Conservation (phyloP, 2,888 invertebrate species). For the Drosophila pegasa region DNA sequence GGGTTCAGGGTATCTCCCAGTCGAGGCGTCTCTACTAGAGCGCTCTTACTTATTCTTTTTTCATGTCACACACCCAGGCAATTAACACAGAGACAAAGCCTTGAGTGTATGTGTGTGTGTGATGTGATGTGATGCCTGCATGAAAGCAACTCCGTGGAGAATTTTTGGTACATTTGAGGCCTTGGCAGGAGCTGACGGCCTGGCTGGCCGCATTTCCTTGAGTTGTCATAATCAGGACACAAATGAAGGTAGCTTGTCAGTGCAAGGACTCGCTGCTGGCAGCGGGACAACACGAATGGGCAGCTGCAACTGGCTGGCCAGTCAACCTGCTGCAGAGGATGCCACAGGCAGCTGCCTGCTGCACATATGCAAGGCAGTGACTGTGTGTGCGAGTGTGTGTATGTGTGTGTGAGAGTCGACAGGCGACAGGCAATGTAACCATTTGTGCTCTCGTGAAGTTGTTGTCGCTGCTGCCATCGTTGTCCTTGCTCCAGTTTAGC, state of each 20-base stretch:
- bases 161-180: conserved; percentile 52
- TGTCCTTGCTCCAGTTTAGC: conserved; percentile 75
- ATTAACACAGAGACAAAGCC: conserved; percentile 60
- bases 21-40: too few relatives aligned
- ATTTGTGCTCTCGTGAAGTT: conserved; percentile 59
- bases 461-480: conserved; percentile 49
- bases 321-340: conserved; percentile 41
- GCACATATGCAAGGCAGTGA: conserved; percentile 34
- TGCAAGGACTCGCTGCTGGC: conserved; percentile 58
- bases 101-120: conserved; percentile 13
- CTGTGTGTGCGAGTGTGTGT: background rate
- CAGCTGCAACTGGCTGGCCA: conserved; percentile 54
- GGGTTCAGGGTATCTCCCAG: too few relatives aligned
- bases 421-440: conserved; percentile 32
- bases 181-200: conserved; percentile 47
- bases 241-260: conserved; percentile 64
- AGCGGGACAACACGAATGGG: conserved; percentile 43
- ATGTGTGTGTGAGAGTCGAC: conserved; percentile 12
- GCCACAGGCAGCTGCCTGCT: conserved; percentile 34
- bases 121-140: conserved; percentile 25
- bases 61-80: conserved; percentile 54
- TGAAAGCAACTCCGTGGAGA: conserved; percentile 64
- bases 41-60: too few relatives aligned
- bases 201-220: conserved; percentile 65
- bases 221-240: conserved; percentile 76